Percentiles rank a stretch among this genome's conserved stretches.
These are phyloP conservation scores for Atrina japonica DNA, from an alignment of 2,888 invertebrate genomes.

Conservation along the genomic window DNA sequence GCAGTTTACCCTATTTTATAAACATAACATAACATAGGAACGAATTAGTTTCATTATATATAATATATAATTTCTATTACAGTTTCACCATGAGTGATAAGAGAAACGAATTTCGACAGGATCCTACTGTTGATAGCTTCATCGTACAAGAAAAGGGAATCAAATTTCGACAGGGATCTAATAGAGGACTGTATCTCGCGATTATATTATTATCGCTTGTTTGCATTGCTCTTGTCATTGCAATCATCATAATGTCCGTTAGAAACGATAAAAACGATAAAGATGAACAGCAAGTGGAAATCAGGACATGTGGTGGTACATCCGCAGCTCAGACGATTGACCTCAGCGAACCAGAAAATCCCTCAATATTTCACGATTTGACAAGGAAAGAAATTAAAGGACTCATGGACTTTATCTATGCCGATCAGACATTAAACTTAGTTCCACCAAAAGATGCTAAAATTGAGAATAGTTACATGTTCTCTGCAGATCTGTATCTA, in stretches of 20 bases:
- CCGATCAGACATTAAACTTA: constrained; percentile 32
- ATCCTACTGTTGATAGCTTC: no score
- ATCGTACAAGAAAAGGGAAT: no score
- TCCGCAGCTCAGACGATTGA: background rate
- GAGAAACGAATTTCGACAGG: no score
- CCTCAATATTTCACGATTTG: constrained; percentile 38
- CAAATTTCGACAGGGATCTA: no score
- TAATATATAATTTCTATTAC: no score
- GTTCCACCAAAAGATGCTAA: constrained; percentile 30
- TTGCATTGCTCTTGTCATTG: background rate
- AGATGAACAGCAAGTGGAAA: no score
- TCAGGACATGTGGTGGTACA: background rate
- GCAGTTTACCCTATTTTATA: no score
- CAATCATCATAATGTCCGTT: background rate
- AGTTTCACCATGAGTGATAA: no score
- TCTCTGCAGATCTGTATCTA: constrained; percentile 56
- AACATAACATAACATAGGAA: no score
- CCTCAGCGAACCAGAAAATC: constrained; percentile 31
- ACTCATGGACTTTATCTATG: constrained; percentile 44
- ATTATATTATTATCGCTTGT: background rate
- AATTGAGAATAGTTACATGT: constrained; percentile 46
- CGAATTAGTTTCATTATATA: no score
- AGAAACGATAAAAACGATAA: background rate
- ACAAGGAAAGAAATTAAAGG: constrained; percentile 35
- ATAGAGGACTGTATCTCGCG: no score